Evolutionary conservation across 2,797 vertebrate species (phyloP).

Genomic region (Helarctos malayanus): DNA sequence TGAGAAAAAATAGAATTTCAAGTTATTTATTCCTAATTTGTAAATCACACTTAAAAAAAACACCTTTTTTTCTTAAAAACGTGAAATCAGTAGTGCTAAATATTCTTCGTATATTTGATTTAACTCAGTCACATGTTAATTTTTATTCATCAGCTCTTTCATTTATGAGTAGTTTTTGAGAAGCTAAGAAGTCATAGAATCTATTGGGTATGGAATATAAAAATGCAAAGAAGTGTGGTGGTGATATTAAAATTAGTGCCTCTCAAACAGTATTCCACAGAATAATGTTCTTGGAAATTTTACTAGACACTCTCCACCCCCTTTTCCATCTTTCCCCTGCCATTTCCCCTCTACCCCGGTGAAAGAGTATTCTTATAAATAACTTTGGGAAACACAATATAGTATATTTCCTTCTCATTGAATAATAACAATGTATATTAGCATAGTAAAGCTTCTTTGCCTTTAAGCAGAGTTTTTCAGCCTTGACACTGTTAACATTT

Average conservation of each 20-base stretch:
- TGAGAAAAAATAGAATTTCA: conserved; percentile 67
- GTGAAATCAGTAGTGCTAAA: conserved; percentile 68
- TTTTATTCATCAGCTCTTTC: conserved; percentile 64
- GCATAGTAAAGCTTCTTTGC: not conserved
- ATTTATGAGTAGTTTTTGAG: conserved; percentile 53
- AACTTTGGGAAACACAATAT: not conserved
- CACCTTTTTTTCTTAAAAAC: not conserved
- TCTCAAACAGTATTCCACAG: not conserved
- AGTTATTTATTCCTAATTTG: conserved; percentile 74
- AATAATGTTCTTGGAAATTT: conserved; percentile 11
- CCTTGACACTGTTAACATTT: not conserved
- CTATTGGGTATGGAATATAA: conserved; percentile 29
- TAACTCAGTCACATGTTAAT: conserved; percentile 44
- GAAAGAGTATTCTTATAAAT: not conserved
- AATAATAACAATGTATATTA: not conserved
- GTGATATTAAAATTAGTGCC: not conserved
- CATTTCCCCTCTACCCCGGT: not conserved
- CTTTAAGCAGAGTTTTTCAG: conserved; percentile 33
- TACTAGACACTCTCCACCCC: not conserved
- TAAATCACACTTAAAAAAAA: conserved; percentile 66
- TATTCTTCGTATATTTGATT: conserved; percentile 63
- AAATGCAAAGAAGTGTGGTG: not conserved
- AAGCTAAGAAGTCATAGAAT: conserved; percentile 29
- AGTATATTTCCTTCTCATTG: not conserved
- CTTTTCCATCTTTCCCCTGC: not conserved